Base-by-base conservation (phyloP, 2,797 vertebrate genomes). In the Enteromius anoplus region DNA sequence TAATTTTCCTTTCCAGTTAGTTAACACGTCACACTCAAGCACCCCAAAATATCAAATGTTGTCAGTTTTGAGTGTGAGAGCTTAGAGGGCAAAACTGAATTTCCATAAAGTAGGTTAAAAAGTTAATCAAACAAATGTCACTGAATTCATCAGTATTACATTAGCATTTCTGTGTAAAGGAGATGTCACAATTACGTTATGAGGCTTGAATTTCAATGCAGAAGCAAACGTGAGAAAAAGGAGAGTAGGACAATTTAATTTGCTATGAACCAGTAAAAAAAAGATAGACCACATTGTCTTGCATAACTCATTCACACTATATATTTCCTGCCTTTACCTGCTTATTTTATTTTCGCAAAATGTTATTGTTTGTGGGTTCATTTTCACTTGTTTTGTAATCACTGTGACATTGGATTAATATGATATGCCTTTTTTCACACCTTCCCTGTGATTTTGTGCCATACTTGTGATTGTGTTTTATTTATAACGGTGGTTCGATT, bases 111-210 rank as follows among this genome's bases (percentile, higher is more conserved):
- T 80, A 75, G 89, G 90, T 87, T 90, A 86, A 78, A 88, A 89
- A 92, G 93, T 89, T 91, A 93, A 92, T 94, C 94, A 93, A 88
- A 93, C 88, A 93, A 94, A 94, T 93, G 93, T 92, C 92, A 94
- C 72, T 72, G 91, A 92, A 93, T 94, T 92, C 94, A 94, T 94
- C 91, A 93, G 91, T 37, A 86, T 90, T 91, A 91, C 90, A 91
- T 92, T 88, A 89, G 86, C 91, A 90, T 88, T 66, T 85, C 82
- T 69, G 47, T 71, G 83, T 51, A 21, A 81, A 78, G 64, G 49
- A 83, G 65, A 82, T 79, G 76, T 84, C 73, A 70, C 73, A 60
- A 73, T 75, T 58, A 76, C 60, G 15, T 47, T 42, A 75, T 49
- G 40, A 64, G 69, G 32, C 55, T 23, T 70, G 82, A 87, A 84